These are phyloP conservation scores for Drosophila pallidifrons DNA, from an alignment of 1,140 invertebrate genomes.

Conservation along the genomic window DNA sequence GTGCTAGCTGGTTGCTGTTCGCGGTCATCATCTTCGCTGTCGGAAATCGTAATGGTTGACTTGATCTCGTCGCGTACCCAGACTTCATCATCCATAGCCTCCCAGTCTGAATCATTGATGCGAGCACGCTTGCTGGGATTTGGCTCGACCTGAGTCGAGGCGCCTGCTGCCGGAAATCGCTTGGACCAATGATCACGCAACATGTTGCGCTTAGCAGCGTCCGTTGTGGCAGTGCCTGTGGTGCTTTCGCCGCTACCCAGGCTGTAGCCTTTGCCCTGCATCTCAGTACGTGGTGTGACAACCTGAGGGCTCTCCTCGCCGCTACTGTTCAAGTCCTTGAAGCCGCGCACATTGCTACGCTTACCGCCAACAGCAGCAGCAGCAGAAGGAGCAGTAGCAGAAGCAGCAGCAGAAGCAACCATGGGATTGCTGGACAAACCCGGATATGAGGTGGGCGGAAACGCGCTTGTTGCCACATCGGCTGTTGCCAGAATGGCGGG, in stretches of 20 bases:
- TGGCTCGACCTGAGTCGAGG: no score
- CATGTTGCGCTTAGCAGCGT: conserved; percentile 42
- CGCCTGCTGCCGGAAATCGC: conserved; percentile 32
- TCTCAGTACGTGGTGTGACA: not conserved
- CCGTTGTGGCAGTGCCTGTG: not conserved
- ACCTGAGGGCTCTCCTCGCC: not conserved
- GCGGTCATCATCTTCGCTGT: conserved; percentile 52
- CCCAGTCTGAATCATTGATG: conserved; percentile 32
- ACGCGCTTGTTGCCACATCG: conserved; percentile 30
- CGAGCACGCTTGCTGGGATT: conserved; percentile 41
- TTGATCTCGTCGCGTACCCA: conserved; percentile 21
- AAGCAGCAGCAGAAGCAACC: not conserved
- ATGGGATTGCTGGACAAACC: conserved; percentile 56
- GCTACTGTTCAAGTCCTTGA: conserved; percentile 53
- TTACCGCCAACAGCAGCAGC: conserved; percentile 8
- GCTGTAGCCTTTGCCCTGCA: conserved; percentile 57
- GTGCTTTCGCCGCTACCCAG: not conserved
- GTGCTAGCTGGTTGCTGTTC: not conserved
- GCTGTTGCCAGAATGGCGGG: not conserved
- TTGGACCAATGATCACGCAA: conserved; percentile 63
- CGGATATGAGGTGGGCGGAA: conserved; percentile 65
- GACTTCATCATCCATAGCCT: conserved; percentile 59
- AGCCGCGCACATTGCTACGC: conserved; percentile 43
- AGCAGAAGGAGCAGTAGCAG: not conserved
- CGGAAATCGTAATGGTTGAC: conserved; percentile 41